Evolutionary conservation across 1,140 invertebrate species (phyloP), one percentile per base, ranked within the genome.

Genomic region (Pseudomyrmex gracilis): DNA sequence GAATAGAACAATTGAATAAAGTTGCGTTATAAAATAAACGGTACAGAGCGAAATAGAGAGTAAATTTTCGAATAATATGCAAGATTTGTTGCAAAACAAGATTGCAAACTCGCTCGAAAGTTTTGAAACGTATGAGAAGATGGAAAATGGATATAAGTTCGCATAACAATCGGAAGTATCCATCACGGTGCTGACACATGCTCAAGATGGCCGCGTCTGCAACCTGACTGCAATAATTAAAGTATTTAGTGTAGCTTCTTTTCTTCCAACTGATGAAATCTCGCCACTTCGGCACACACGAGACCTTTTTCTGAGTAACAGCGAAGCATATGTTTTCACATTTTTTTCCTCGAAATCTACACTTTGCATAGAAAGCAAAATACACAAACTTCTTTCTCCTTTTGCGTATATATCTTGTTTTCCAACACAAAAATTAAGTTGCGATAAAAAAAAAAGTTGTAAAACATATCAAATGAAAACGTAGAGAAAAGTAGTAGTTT

Each of bases 151-250:
- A 78, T 8, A 49, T 80, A 70, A 53, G 15, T 71, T 22, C 66
- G 55, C 57, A 80, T 80, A 80, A 80, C 71, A 66, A 87, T 87
- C 73, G 73, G 82, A 76, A 74, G 24, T 61, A 70, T 61, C 71
- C 71, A 83, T 76, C 82, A 87, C 86, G 60, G 85, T 63, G 86
- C 86, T 85, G 57, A 70, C 61, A 70, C 57, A 73, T 47, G 73
- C 47, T 49, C 82, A 87, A 87, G 85, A 87, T 87, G 86, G 86
- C 86, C 70, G 86, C 73, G 82, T 87, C 67, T 82, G 82, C 85
- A 87, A 87, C 71, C 85, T 87, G 86, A 60, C 86, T 87, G 70
- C 74, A 87, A 87, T 87, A 87, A 87, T 87, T 87, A 87, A 87
- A 80, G 85, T 86, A 70, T 74, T 80, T 71, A 80, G 43, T 58